phyloP scores from a whole-genome alignment of 2,797 vertebrate genomes.

The Pristis pectinata region DNA sequence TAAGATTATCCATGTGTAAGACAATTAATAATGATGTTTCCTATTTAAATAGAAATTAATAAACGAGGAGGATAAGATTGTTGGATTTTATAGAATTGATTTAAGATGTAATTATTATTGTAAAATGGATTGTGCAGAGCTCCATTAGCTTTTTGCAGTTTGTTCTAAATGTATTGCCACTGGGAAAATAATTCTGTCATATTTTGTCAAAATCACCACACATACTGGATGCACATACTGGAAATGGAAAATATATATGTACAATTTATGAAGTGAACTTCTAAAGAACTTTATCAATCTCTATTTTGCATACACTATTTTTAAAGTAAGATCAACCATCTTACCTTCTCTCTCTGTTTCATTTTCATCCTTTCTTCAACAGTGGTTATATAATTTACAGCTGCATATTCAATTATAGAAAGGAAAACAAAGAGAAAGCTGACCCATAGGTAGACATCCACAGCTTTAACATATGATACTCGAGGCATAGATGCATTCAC shows the following conservation, averaged over 20 bases:
- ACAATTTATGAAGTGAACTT: not conserved
- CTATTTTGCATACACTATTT: not conserved
- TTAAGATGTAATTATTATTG: not conserved
- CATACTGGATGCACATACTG: not conserved
- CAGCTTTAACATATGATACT: slow-evolving; percentile 86
- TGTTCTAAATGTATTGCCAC: not conserved
- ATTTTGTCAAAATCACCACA: not conserved
- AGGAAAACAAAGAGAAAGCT: slow-evolving; percentile 88
- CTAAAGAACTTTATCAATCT: not conserved
- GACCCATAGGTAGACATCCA: slow-evolving; percentile 82
- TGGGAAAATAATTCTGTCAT: not conserved
- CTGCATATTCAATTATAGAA: slow-evolving; percentile 80
- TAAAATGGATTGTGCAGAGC: not conserved
- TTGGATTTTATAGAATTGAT: not conserved
- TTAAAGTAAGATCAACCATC: not conserved
- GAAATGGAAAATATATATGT: not conserved
- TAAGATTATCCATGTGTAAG: not conserved
- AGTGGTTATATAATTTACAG: slow-evolving; percentile 85
- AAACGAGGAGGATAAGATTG: not conserved
- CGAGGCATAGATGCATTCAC: slow-evolving; percentile 83
- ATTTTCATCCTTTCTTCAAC: slow-evolving; percentile 74
- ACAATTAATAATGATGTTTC: not conserved
- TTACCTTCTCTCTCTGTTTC: slow-evolving; percentile 64
- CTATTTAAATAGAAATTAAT: not conserved
- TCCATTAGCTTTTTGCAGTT: not conserved